Evolutionary conservation across 1,140 invertebrate species (phyloP), one percentile per base, ranked within the genome.

Genomic region (Drosophila tropicalis): DNA sequence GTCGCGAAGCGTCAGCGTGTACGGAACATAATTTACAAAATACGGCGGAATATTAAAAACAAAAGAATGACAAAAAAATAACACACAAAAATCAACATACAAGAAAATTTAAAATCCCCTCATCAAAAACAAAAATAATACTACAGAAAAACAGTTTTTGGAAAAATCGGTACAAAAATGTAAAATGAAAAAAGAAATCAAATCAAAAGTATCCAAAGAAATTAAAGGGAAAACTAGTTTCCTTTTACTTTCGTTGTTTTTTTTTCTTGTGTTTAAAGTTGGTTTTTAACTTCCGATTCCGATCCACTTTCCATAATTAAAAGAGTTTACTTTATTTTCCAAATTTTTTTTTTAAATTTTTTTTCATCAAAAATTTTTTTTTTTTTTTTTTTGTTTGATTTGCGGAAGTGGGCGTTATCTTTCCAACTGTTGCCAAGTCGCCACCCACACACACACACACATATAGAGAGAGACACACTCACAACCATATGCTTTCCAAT

Each of bases 1-100:
- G 87, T 90, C 83, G 86, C 81, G 81, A 64, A 73, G 90, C 90
- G 90, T 91, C 89, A 83, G 76, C 80, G 74, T 86, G 87, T 89
- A 70, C 84, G 73, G 84, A 83, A 89, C 79, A 64, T 70, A 58
- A 51, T 70, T 60, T 54, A 19, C 34, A 54, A 62, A 47, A 39
- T 10, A 62, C 47, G 66, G 41, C 51, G 68, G 57, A 56, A 55
- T 36, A 64, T 25, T 25, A 4, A 25, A 25, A 39, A 66, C n/a
- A n/a, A n/a, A n/a, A n/a, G n/a, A n/a, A n/a, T n/a, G n/a, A n/a
- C n/a, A 39, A 66, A 47, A 56, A 61, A 65, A 58, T 34, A 72
- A n/a, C n/a, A n/a, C n/a, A n/a, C n/a, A n/a, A n/a, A 70, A 58
- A 64, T 29, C 6, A 41, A 58, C 34, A 41, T 15, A 47, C 6